Evolutionary conservation across 2,113 vertebrate species (phyloP).

Genomic region (Jaculus jaculus): DNA sequence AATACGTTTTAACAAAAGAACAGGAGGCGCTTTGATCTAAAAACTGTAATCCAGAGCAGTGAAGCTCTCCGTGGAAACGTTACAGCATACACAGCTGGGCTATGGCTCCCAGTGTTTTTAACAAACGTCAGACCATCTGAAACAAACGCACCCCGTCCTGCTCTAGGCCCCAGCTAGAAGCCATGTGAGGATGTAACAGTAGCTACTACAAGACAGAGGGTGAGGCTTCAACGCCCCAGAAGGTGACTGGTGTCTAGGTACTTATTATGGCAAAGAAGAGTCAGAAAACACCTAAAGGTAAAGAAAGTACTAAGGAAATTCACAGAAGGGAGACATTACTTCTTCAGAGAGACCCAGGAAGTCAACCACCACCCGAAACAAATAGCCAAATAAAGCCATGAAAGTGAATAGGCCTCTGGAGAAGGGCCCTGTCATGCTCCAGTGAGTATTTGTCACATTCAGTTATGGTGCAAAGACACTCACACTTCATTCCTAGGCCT

Average conservation of each 20-base stretch:
- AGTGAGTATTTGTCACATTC: neutral
- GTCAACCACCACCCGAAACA: neutral
- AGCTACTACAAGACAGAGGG: neutral
- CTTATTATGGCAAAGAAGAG: neutral
- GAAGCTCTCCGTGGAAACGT: neutral
- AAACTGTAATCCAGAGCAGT: constrained; percentile 6
- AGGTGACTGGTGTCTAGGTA: neutral
- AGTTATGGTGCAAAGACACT: neutral
- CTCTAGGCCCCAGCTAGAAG: neutral
- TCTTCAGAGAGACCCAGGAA: neutral
- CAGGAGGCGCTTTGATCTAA: constrained; percentile 2
- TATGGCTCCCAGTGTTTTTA: neutral
- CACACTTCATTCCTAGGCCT: neutral
- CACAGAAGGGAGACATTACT: neutral
- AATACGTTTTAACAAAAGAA: neutral
- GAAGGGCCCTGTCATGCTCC: neutral
- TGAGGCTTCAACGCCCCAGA: neutral
- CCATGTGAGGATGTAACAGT: neutral
- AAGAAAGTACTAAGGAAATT: constrained; percentile 4
- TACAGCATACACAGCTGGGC: neutral
- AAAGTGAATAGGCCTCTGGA: neutral
- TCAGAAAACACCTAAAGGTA: neutral
- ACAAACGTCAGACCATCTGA: neutral
- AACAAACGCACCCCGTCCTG: neutral
- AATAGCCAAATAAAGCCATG: neutral